Conservation (phyloP, 2,113 vertebrate species). For the Hepsetus odoe region DNA sequence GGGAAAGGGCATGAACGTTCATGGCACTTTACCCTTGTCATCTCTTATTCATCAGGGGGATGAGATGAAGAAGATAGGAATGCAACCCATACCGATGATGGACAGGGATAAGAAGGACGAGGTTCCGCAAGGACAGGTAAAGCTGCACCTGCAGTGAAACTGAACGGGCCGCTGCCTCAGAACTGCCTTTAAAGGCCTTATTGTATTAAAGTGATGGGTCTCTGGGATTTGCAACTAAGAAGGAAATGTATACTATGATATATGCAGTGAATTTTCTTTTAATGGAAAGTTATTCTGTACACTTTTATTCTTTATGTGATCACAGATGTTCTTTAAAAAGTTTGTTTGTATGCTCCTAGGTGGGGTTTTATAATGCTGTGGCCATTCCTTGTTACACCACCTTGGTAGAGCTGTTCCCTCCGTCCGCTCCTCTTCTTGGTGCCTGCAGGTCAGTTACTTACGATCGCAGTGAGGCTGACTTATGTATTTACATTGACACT, state of each 20-base stretch:
- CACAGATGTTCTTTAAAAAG: slow-evolving; percentile 3
- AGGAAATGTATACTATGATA: no score
- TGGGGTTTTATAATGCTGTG: slow-evolving; percentile 96
- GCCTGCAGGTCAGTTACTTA: slow-evolving; percentile 84
- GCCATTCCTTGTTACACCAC: slow-evolving; percentile 96
- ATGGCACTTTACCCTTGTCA: neutral
- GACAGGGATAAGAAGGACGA: slow-evolving; percentile 95
- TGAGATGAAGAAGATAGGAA: slow-evolving; percentile 98
- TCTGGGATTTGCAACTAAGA: no score
- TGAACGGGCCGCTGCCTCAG: neutral
- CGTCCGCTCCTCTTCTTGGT: slow-evolving; percentile 83
- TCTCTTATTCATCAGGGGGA: slow-evolving; percentile 81
- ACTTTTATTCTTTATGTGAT: no score
- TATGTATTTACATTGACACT: neutral
- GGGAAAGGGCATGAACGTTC: neutral
- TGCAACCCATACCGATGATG: slow-evolving; percentile 98
- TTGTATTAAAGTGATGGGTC: no score
- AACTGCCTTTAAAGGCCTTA: neutral
- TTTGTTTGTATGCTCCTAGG: slow-evolving; percentile 71
- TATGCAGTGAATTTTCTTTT: no score
- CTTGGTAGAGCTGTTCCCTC: slow-evolving; percentile 88
- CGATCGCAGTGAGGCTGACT: neutral
- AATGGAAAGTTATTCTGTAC: no score
- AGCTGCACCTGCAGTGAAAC: neutral
- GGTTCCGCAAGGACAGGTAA: slow-evolving; percentile 96